Conservation (phyloP, 2,888 invertebrate species). For the Caenorhabditis sp. region DNA sequence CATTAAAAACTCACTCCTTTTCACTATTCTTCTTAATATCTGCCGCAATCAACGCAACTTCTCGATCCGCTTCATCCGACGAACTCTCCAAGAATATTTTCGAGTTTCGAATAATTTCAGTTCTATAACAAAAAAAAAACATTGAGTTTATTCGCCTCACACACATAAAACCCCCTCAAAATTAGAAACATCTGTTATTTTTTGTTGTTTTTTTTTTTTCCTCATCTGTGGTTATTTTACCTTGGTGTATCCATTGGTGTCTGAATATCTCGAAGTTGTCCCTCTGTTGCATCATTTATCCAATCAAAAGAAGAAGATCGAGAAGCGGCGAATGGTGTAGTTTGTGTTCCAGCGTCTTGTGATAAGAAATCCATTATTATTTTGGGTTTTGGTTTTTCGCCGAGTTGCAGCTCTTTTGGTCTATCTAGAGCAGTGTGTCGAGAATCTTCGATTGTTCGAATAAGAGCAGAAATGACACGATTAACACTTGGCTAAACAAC, state of each 20-base stretch:
- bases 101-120: slow-evolving; percentile 5
- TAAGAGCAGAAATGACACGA: slow-evolving; percentile 25
- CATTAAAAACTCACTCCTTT: slow-evolving; percentile 16
- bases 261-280: slow-evolving; percentile 19
- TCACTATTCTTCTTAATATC: neutral
- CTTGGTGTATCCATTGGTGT: slow-evolving; percentile 31
- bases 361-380: neutral
- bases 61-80: slow-evolving; percentile 51
- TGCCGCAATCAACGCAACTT: slow-evolving; percentile 42
- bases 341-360: slow-evolving; percentile 42
- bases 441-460: slow-evolving; percentile 26
- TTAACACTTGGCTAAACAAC: slow-evolving; percentile 8
- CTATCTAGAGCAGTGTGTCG: slow-evolving; percentile 22
- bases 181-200: neutral
- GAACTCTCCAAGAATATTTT: slow-evolving; percentile 19
- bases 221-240: no score
- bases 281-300: slow-evolving; percentile 44
- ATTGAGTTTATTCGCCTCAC: no score
- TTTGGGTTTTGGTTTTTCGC: neutral
- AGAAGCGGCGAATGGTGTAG: slow-evolving; percentile 45
- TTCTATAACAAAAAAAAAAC: slow-evolving; percentile 4
- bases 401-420: slow-evolving; percentile 5
- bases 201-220: no score
- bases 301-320: slow-evolving; percentile 56
- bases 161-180: no score